Percentiles rank a stretch among this genome's conserved stretches.
These are phyloP conservation scores for Centropristis striata DNA, from an alignment of 2,113 vertebrate genomes.

Conservation along the genomic window DNA sequence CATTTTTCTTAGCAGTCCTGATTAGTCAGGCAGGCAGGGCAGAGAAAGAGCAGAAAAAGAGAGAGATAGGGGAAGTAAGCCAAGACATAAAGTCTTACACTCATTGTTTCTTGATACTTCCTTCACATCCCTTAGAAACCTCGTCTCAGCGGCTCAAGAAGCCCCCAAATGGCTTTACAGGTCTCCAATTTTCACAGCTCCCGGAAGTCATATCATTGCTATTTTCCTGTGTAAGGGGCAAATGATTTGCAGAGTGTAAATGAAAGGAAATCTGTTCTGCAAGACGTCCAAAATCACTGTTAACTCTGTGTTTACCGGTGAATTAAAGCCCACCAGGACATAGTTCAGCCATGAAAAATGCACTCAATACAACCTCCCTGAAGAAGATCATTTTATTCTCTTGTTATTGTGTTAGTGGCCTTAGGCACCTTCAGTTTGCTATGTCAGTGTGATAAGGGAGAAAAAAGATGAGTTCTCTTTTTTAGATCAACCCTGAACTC, in stretches of 20 bases:
- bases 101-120: slow-evolving; percentile 89
- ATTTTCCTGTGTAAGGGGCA: slow-evolving; percentile 78
- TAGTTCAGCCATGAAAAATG: slow-evolving; percentile 67
- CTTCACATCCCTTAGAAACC: slow-evolving; percentile 86
- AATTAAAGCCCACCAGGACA: slow-evolving; percentile 58
- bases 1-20: slow-evolving; percentile 69
- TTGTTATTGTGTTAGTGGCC: slow-evolving; percentile 77
- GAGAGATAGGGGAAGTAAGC: slow-evolving; percentile 43
- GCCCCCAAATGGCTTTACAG: slow-evolving; percentile 84
- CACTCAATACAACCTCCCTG: slow-evolving; percentile 60
- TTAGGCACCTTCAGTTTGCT: slow-evolving; percentile 88
- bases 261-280: slow-evolving; percentile 83
- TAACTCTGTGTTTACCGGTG: slow-evolving; percentile 51
- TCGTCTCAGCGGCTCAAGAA: slow-evolving; percentile 74
- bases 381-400: slow-evolving; percentile 63
- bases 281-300: slow-evolving; percentile 45
- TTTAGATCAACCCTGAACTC: slow-evolving; percentile 93
- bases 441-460: slow-evolving; percentile 88
- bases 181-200: slow-evolving; percentile 88
- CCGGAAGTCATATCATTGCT: slow-evolving; percentile 87
- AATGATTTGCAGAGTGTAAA: slow-evolving; percentile 87
- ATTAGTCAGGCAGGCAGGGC: slow-evolving; percentile 63
- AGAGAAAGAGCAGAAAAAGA: slow-evolving; percentile 25
- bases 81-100: slow-evolving; percentile 52
- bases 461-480: slow-evolving; percentile 91